A percentile compares a stretch with the other conserved stretches of the same genome.
Evolutionary conservation across 1,140 invertebrate species (phyloP).

Genomic region (Platorchestia sp.): DNA sequence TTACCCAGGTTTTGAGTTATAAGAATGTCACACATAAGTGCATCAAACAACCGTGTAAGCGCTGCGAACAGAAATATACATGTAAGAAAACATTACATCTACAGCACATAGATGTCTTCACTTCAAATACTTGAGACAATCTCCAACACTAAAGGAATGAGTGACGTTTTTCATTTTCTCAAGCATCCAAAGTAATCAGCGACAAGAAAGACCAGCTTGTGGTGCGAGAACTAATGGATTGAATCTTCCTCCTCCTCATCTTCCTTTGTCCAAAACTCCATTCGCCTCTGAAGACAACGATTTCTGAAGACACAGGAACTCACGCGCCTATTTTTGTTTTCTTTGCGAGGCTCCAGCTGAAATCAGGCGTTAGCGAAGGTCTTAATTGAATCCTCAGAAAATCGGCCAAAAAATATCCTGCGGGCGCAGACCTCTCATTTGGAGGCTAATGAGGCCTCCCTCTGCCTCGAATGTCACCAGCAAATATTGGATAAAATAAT

Average conservation of each 20-base stretch:
- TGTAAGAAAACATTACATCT: background rate
- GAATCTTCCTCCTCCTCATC: background rate
- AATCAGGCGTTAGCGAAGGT: background rate
- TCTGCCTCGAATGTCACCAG: background rate
- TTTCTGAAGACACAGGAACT: background rate
- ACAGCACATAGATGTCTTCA: background rate
- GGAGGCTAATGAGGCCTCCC: background rate
- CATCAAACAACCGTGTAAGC: too few relatives aligned
- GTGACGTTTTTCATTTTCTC: background rate
- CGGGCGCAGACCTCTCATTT: background rate
- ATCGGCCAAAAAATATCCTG: background rate
- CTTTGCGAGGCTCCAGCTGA: background rate
- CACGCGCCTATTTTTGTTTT: background rate
- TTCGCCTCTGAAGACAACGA: background rate
- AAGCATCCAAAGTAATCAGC: background rate
- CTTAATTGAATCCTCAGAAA: background rate
- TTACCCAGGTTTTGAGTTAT: background rate
- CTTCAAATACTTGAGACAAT: background rate
- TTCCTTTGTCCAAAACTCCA: background rate
- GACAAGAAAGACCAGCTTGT: background rate
- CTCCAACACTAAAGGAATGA: background rate
- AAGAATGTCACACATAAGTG: background rate
- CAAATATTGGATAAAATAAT: background rate
- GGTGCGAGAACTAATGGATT: background rate
- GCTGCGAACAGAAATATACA: background rate